Evolutionary conservation across 2,113 vertebrate species (phyloP), one percentile per base, ranked within the genome.

Genomic region (Henicopernis longicauda): DNA sequence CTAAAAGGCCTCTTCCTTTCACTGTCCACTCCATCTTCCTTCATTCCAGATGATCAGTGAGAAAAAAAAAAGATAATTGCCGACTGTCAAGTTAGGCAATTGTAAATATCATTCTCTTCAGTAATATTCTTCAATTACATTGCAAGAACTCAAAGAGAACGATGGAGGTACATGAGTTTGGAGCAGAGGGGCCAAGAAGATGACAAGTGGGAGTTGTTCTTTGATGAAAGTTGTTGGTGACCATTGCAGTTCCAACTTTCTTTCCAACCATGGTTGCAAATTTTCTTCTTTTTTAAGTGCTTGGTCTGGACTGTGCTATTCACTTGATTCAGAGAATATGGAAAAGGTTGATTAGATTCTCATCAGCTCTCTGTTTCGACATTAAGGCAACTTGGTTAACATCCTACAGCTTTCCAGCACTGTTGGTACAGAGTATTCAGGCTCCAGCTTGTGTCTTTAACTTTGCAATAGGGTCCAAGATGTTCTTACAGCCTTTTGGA

Each of bases 141-240:
- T 77, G 86, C 50, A 58, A 62, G 5, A 88, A 58, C n/a, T 90
- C 55, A 73, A 42, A 66, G 5, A 26, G 36, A 78, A 50, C 14
- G 6, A 44, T 70, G 16, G 20, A 89, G 12, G n/a, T 47, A 77
- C 42, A 55, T 71, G 29, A 71, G 6, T 86, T 89, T 80, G 47
- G 36, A 86, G n/a, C 36, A 72, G 27, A 84, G 42, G 47, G 10
- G 11, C 9, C 2, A 34, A 79, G 59, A 87, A 83, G 16, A 66
- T 34, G 21, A 83, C 89, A 94, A 86, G 13, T 21, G 85, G 36
- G 18, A 57, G 22, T 54, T 72, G 13, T 58, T 54, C 49, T 76
- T 86, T 70, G 40, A n/a, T 96, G 87, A 91, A 97, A 89, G 74
- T 63, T 94, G 81, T 88, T 93, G 66, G 87, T 95, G 94, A 85